Evolutionary conservation across 2,888 invertebrate species (phyloP).

Genomic region (Clunio marinus): DNA sequence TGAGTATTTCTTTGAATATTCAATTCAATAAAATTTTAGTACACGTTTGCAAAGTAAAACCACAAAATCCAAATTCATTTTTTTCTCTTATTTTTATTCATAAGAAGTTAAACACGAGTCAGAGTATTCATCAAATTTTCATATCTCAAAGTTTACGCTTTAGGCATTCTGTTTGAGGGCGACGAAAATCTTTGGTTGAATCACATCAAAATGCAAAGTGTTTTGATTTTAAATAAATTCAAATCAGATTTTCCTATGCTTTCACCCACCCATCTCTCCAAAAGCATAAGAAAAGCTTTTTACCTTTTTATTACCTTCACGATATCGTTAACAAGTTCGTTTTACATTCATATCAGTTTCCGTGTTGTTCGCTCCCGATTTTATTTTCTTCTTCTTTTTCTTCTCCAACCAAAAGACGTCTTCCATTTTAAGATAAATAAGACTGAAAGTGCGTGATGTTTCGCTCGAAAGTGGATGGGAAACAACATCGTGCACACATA

Average conservation of each 20-base stretch:
- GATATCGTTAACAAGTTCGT: slow-evolving; percentile 32
- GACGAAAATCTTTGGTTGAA: background rate
- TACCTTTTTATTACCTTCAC: slow-evolving; percentile 3
- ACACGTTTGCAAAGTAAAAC: too few relatives aligned
- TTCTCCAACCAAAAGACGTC: background rate
- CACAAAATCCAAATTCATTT: too few relatives aligned
- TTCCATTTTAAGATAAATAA: background rate
- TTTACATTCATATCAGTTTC: slow-evolving; percentile 30
- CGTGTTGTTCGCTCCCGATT: background rate
- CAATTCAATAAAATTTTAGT: too few relatives aligned
- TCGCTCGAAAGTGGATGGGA: background rate
- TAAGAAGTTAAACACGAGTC: too few relatives aligned
- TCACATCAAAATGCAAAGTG: slow-evolving; percentile 6
- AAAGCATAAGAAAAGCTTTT: slow-evolving; percentile 4
- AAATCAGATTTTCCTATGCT: slow-evolving; percentile 1
- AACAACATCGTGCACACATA: too few relatives aligned
- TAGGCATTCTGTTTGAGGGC: background rate
- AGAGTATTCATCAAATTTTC: too few relatives aligned
- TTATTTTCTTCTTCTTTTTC: background rate
- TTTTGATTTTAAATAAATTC: slow-evolving; percentile 3
- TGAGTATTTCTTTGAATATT: too few relatives aligned
- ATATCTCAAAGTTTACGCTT: too few relatives aligned
- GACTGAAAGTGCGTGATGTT: slow-evolving; percentile 1
- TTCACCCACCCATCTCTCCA: background rate
- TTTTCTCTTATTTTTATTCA: too few relatives aligned